phyloP scores from a whole-genome alignment of 92 coral and sea anemone species.

The Palythoa caribaeorum region DNA sequence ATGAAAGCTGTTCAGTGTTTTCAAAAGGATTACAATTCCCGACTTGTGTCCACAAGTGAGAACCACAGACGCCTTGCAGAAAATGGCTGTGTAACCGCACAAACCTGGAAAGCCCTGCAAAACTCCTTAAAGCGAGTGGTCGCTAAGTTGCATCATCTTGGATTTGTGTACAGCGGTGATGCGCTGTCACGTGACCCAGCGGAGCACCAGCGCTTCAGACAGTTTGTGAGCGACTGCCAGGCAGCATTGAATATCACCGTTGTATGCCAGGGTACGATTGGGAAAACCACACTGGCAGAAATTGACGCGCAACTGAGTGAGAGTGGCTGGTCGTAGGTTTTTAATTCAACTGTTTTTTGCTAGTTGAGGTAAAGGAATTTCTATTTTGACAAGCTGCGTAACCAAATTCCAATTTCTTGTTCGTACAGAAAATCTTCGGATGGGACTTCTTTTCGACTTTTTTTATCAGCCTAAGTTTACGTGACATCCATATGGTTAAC shows the following conservation, averaged over 20 bases:
- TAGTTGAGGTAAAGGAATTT: neutral
- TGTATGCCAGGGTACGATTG: conserved; percentile 66
- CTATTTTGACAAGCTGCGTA: neutral
- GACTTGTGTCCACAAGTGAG: neutral
- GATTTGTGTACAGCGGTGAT: conserved; percentile 60
- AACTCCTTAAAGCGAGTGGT: conserved; percentile 33
- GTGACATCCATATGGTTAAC: no score
- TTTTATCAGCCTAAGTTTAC: no score
- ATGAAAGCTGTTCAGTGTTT: conserved; percentile 71
- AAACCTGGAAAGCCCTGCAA: conserved; percentile 71
- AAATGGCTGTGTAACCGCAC: conserved; percentile 67
- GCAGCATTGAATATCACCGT: conserved; percentile 52
- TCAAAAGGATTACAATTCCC: conserved; percentile 73
- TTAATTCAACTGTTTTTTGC: neutral
- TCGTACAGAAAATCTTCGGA: no score
- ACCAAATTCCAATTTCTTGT: neutral
- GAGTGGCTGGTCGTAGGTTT: conserved; percentile 16
- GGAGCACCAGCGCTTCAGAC: conserved; percentile 56
- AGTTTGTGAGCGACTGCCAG: conserved; percentile 70
- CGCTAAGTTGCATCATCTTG: conserved; percentile 49
- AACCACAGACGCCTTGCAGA: conserved; percentile 44
- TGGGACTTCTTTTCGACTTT: neutral
- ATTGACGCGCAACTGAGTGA: conserved; percentile 31
- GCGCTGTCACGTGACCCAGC: conserved; percentile 38
- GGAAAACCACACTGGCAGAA: conserved; percentile 56